Conservation (phyloP, 2,888 invertebrate genomes). For the Leptogaster cylindrica region DNA sequence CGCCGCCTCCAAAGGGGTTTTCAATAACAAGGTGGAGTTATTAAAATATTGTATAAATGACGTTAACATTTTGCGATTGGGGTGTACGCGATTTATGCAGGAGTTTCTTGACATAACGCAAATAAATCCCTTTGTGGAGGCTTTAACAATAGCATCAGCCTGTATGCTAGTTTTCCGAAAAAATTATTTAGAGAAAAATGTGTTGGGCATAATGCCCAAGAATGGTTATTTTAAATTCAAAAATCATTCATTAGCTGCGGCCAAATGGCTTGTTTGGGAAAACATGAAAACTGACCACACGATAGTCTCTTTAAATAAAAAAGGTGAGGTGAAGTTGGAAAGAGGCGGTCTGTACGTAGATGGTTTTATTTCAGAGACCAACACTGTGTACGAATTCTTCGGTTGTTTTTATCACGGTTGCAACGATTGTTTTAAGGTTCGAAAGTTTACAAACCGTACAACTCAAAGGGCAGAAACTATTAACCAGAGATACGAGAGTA, state of each 20-base stretch:
- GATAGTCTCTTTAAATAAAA: no score
- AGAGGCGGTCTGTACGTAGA: no score
- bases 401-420: constrained; percentile 9
- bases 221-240: neutral
- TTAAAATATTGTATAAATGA: constrained; percentile 20
- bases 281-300: neutral
- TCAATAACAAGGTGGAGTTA: neutral
- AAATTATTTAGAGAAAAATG: constrained; percentile 15
- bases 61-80: constrained; percentile 20
- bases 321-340: no score
- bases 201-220: neutral
- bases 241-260: neutral
- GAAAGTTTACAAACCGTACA: neutral
- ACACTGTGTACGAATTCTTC: no score
- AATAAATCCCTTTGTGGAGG: neutral
- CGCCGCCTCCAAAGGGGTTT: neutral
- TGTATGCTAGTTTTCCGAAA: constrained; percentile 28
- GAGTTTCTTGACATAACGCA: constrained; percentile 1
- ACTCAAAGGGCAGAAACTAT: neutral
- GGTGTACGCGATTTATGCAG: constrained; percentile 7
- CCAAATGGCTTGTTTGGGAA: neutral
- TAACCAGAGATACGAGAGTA: neutral
- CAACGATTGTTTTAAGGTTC: constrained; percentile 6
- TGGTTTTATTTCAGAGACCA: neutral
- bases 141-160: constrained; percentile 22